Base-by-base conservation (phyloP, 2,113 vertebrate genomes). In the Phoenicopterus ruber region DNA sequence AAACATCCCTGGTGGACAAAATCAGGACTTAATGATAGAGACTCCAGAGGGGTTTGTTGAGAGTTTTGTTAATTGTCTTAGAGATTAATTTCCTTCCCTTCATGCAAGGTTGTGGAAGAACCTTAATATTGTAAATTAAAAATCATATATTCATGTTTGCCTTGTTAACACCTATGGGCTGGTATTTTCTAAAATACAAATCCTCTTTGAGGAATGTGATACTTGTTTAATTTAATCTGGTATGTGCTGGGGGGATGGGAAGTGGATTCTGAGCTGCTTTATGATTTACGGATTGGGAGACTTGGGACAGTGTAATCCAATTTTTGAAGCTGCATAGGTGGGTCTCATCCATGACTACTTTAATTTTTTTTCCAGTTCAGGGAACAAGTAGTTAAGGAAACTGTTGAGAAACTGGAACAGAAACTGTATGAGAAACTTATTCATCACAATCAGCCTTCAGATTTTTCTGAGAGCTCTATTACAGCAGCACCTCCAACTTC, bases 301-400 rank as follows among this genome's bases (percentile, higher is more conserved):
- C 17, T 17, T 42, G 42, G 32, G 32, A 36, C 32, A n/a, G 2
- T 4, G 3, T n/a, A 38, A 36, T 54, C 13, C 17, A 42, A 0
- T 9, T 26, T 84, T 25, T 54, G 62, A 62, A 58, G 38, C 16
- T 14, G n/a, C 5, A 0, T 9, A 2, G 6, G 8, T 31, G 17
- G 3, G 3, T 92, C 36, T 85, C 61, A 29, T 50, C 49, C 21
- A 3, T 8, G 8, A 67, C 40, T 11, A 7, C 17, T 52, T 65
- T 44, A 4, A 65, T 92, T 61, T 94, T 19, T 92, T 62, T 17
- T 93, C 59, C 92, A 99, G 99, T 99, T 99, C 89, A 99, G 99
- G 97, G 99, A 99, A 25, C 99, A 99, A 90, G 98, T 99, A 13
- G 99, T 99, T 58, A 99, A 99, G 93, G 99, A 99, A 94, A 99